Evolutionary conservation across 2,113 vertebrate genomes (phyloP).

Genomic region (Phoenicopterus ruber): DNA sequence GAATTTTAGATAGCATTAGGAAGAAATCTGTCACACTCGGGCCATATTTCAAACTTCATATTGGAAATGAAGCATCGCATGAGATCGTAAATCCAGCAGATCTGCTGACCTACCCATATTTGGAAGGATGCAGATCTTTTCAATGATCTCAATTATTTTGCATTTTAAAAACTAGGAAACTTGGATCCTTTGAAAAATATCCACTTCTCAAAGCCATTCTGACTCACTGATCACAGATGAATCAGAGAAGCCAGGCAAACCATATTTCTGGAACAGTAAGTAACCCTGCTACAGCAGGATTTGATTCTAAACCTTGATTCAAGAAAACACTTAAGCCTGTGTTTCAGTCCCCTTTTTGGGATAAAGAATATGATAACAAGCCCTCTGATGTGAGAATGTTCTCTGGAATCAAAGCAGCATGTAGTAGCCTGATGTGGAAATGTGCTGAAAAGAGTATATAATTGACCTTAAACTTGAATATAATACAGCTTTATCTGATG

Average conservation of each 20-base stretch:
- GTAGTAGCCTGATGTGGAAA: slow-evolving; percentile 10
- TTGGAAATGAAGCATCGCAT: neutral
- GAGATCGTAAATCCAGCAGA: neutral
- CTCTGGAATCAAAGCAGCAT: neutral
- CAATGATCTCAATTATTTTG: neutral
- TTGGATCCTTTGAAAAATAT: neutral
- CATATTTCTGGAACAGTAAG: neutral
- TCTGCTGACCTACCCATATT: neutral
- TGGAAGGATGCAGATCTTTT: neutral
- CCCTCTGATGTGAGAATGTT: neutral
- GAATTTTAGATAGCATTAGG: neutral
- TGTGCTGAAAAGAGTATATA: neutral
- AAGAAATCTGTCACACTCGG: neutral
- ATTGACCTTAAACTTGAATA: neutral
- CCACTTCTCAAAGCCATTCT: neutral
- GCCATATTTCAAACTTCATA: neutral
- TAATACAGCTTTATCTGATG: neutral
- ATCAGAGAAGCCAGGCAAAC: neutral
- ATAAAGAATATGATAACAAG: neutral
- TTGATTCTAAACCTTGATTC: neutral
- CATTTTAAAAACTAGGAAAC: neutral
- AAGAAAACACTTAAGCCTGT: neutral
- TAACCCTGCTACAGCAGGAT: neutral
- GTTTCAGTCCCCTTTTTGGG: neutral
- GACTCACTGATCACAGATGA: neutral